These are phyloP conservation scores for Oryzias javanicus DNA, from an alignment of 2,113 vertebrate genomes.

Conservation along the genomic window DNA sequence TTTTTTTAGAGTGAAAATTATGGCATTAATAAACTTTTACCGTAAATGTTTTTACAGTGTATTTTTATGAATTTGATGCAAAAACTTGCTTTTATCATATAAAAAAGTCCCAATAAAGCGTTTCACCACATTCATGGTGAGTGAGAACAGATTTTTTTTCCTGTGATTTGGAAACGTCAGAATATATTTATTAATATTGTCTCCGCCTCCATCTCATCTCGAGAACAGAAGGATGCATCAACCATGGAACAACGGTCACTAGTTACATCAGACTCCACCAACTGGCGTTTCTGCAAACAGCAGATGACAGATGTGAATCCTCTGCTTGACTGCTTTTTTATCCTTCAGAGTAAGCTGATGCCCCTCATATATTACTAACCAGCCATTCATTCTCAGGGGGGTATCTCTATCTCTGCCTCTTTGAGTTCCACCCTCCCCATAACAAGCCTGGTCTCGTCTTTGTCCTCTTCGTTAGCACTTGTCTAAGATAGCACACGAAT, in stretches of 20 bases:
- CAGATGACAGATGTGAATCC: constrained; percentile 65
- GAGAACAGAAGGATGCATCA: constrained; percentile 22
- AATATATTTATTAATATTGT: no score
- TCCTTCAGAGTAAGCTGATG: constrained; percentile 67
- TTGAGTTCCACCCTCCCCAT: constrained; percentile 10
- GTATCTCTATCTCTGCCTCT: constrained; percentile 28
- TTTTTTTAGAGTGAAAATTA: no score
- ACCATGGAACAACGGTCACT: constrained; percentile 44
- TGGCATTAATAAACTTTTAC: no score
- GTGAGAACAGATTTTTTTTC: no score
- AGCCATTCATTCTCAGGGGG: constrained; percentile 61
- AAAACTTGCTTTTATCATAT: no score
- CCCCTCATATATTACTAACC: constrained; percentile 69
- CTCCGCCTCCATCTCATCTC: constrained; percentile 12
- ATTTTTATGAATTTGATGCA: no score
- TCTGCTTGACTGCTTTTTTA: constrained; percentile 60
- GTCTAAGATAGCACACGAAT: constrained; percentile 27
- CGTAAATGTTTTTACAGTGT: no score
- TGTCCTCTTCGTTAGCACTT: constrained; percentile 28
- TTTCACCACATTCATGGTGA: no score
- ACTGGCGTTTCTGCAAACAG: constrained; percentile 36
- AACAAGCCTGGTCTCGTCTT: constrained; percentile 29
- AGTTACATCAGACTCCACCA: constrained; percentile 58
- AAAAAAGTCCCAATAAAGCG: no score
- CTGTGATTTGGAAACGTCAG: no score